Evolutionary conservation across 1,140 invertebrate genomes (phyloP).

Genomic region (Monomorium pharaonis): DNA sequence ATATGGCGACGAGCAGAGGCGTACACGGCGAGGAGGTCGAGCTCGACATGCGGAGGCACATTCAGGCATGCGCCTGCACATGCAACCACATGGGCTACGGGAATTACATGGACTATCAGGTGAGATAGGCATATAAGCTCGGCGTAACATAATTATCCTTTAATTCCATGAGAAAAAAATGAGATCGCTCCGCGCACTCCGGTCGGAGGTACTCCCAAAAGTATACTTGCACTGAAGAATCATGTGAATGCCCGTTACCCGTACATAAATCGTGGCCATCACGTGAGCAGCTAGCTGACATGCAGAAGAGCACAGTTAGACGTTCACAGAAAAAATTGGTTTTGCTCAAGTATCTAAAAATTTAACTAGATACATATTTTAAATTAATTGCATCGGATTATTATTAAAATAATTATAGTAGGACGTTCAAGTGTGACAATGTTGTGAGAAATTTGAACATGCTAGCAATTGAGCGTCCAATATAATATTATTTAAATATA

Average conservation of each 20-base stretch:
- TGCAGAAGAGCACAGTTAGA: neutral
- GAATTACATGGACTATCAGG: constrained; percentile 96
- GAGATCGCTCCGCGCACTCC: neutral
- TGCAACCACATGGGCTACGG: constrained; percentile 97
- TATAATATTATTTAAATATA: no score
- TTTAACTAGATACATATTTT: no score
- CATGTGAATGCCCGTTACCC: neutral
- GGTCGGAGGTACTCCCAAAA: neutral
- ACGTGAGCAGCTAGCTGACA: neutral
- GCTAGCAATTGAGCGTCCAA: no score
- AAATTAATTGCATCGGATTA: no score
- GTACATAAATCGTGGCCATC: neutral
- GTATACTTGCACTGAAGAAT: neutral
- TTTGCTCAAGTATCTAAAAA: no score
- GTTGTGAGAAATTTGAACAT: no score
- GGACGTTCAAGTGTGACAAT: no score
- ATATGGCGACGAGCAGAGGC: constrained; percentile 82
- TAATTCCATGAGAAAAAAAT: neutral
- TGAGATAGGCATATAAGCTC: constrained; percentile 79
- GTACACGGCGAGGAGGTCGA: constrained; percentile 87
- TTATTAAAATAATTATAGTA: no score
- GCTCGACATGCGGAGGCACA: constrained; percentile 93
- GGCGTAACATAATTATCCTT: neutral
- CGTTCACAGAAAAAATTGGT: no score
- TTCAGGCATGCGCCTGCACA: constrained; percentile 93